phyloP scores from a whole-genome alignment of 2,888 invertebrate genomes.

The Polylopha cassiicola region DNA sequence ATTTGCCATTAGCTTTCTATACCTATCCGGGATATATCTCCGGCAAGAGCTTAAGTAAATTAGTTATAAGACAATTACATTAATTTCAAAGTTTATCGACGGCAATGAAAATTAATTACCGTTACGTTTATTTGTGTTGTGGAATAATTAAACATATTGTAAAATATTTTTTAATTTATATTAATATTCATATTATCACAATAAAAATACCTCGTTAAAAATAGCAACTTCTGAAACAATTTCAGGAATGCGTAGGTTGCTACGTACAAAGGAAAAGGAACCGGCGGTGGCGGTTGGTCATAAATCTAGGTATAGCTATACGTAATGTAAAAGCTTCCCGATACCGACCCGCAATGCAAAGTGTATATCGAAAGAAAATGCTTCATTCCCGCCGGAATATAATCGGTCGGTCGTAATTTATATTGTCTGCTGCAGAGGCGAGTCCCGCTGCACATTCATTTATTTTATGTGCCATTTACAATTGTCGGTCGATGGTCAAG shows the following conservation, averaged over 20 bases:
- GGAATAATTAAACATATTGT: too few relatives aligned
- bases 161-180: too few relatives aligned
- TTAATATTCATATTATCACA: too few relatives aligned
- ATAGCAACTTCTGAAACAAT: too few relatives aligned
- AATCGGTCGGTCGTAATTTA: conserved; percentile 79
- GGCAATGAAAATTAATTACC: background rate
- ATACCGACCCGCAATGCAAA: conserved; percentile 19
- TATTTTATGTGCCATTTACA: conserved; percentile 80
- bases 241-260: too few relatives aligned
- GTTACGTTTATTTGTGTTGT: too few relatives aligned
- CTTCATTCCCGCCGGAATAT: conserved; percentile 76
- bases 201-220: too few relatives aligned
- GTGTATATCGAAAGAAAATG: conserved; percentile 73
- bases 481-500: conserved; percentile 79
- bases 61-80: conserved; percentile 8
- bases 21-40: conserved; percentile 37
- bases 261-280: too few relatives aligned
- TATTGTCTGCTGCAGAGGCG: conserved; percentile 79
- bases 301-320: too few relatives aligned
- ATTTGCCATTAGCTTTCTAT: conserved; percentile 54
- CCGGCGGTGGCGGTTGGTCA: too few relatives aligned
- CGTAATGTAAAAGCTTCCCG: too few relatives aligned
- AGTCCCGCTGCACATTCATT: conserved; percentile 78
- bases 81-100: background rate
- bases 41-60: conserved; percentile 25